These are phyloP conservation scores for Lepidocyrtinus sp. DNA, from an alignment of 2,888 invertebrate species.

Conservation along the genomic window DNA sequence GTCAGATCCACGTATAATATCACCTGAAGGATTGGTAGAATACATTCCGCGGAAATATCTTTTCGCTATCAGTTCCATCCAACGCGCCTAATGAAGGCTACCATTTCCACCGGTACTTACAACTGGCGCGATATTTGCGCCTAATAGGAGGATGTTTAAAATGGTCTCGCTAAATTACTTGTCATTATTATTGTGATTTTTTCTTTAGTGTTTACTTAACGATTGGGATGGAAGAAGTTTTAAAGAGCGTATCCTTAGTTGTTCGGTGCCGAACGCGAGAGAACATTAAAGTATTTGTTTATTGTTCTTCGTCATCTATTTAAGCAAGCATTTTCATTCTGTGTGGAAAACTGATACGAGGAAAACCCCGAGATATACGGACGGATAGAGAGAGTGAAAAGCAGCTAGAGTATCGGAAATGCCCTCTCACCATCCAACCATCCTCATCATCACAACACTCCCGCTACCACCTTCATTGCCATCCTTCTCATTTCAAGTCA, in stretches of 20 bases:
- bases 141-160: slow-evolving; percentile 13
- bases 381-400: slow-evolving; percentile 2
- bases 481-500: slow-evolving; percentile 27
- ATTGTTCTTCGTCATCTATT: slow-evolving; percentile 21
- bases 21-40: too few species aligned
- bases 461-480: slow-evolving; percentile 14
- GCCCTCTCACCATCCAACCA: neutral
- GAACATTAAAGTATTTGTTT: slow-evolving; percentile 21
- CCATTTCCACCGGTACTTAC: too few species aligned
- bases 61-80: too few species aligned
- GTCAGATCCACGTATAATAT: too few species aligned
- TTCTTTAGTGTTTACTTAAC: slow-evolving; percentile 15
- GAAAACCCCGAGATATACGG: neutral
- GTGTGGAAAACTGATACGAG: neutral
- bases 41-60: too few species aligned
- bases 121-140: neutral
- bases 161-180: slow-evolving; percentile 27
- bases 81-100: neutral
- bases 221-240: slow-evolving; percentile 19
- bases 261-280: slow-evolving; percentile 12
- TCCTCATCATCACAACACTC: neutral
- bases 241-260: slow-evolving; percentile 13
- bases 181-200: slow-evolving; percentile 26
- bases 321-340: slow-evolving; percentile 7
- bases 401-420: neutral